Percentiles rank a stretch among this genome's conserved stretches.
Evolutionary conservation across 2,113 vertebrate species (phyloP).

Genomic region (Pedionomus torquatus): DNA sequence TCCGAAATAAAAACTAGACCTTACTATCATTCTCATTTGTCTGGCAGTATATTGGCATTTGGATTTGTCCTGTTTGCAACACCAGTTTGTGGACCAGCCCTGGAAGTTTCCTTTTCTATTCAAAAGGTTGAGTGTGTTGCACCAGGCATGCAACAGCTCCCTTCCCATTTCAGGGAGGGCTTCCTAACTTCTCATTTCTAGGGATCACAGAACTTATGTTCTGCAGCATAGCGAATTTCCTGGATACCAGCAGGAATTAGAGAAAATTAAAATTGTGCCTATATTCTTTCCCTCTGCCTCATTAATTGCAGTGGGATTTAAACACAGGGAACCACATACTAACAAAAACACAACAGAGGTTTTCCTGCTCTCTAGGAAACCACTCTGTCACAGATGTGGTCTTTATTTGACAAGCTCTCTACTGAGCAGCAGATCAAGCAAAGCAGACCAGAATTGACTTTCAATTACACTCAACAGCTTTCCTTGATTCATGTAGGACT

Average conservation of each 20-base stretch:
- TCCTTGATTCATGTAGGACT: not conserved
- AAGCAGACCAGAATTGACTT: not conserved
- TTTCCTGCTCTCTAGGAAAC: not conserved
- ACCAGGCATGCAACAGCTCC: not conserved
- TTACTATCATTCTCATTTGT: not conserved
- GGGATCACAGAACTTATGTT: not conserved
- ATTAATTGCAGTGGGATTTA: not conserved
- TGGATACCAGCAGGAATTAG: not conserved
- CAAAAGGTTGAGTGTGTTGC: not conserved
- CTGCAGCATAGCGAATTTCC: not conserved
- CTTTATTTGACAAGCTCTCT: not conserved
- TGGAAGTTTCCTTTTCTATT: not conserved
- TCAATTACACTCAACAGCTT: constrained; percentile 11
- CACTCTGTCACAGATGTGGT: not conserved
- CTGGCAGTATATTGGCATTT: not conserved
- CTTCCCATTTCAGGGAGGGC: accelerated
- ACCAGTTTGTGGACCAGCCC: not conserved
- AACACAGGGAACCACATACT: not conserved
- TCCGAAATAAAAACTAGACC: not conserved
- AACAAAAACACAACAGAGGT: not conserved
- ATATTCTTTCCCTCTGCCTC: not conserved
- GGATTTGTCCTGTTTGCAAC: not conserved
- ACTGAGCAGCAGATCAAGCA: not conserved
- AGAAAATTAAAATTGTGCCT: not conserved
- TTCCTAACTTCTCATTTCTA: not conserved